Evolutionary conservation across 2,797 vertebrate species (phyloP), one percentile per base, ranked within the genome.

Genomic region (Masticophis lateralis): DNA sequence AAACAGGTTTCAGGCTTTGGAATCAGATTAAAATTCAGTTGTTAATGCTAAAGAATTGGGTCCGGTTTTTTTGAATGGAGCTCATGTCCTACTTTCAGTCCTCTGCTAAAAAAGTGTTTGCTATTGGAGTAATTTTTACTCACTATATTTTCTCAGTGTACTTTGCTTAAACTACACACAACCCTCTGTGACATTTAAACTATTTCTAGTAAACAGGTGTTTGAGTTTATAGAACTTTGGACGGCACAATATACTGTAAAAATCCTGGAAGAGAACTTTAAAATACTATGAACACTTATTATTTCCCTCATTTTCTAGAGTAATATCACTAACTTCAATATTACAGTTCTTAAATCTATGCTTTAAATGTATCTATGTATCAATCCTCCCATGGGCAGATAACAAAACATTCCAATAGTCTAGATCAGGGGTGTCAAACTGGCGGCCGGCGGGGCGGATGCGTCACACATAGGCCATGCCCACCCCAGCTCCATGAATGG

Each of bases 221-320:
- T 51, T 86, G 74, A 60, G 43, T 60, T 51, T 57, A 51, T 56
- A 53, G 43, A n/a, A 9, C 16, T 83, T 86, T 61, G 74, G 32
- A 13, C 37, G 32, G 28, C 10, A 18, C 87, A 53, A 20, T 60
- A 9, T 37, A 53, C 37, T 89, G 5, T 86, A 47, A 86, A 28
- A 89, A 61, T 14, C 18, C 8, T 61, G 69, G 27, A n/a, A 47
- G 9, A 27, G 83, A 20, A 22, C 83, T 83, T 53, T 86, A 55
- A 27, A 9, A 22, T 47, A n/a, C 88, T 90, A 86, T 90, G 56
- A 92, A 61, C 20, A 61, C 43, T 61, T 9, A 37, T 79, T 55
- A 28, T 56, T 18, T 43, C 89, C 93, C 93, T 61, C 91, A 92
- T 94, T 95, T 14, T 37, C 88, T 94, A 94, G 74, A 88, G 91